phyloP scores from a whole-genome alignment of 2,113 vertebrate species.

The Chaetops frenatus region DNA sequence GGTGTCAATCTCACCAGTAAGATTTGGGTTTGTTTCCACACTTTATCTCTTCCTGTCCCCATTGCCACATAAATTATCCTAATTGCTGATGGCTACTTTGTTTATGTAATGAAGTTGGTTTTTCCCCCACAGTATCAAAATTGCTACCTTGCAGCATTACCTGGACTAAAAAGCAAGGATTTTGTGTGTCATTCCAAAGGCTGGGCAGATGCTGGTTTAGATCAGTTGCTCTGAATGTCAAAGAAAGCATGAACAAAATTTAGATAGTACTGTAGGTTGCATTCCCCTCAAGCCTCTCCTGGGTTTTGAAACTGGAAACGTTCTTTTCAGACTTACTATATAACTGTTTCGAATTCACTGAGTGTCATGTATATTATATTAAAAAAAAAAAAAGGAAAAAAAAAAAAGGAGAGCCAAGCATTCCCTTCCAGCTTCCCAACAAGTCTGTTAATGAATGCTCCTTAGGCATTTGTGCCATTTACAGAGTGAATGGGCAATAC shows the following conservation, averaged over 20 bases:
- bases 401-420: neutral
- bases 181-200: neutral
- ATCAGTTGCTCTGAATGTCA: neutral
- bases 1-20: neutral
- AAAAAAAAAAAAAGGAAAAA: neutral
- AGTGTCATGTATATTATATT: neutral
- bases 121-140: neutral
- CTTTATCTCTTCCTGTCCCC: neutral
- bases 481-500: neutral
- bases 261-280: neutral
- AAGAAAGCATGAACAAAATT: neutral
- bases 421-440: neutral
- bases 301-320: conserved; percentile 60
- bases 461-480: neutral
- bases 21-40: neutral
- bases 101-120: neutral
- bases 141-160: neutral
- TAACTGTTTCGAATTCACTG: neutral
- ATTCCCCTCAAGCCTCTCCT: conserved; percentile 1
- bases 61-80: neutral
- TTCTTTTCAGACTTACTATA: conserved; percentile 48
- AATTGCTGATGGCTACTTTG: neutral
- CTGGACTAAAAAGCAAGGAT: neutral
- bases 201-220: neutral
- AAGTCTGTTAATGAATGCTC: neutral